phyloP scores from a whole-genome alignment of 2,888 invertebrate genomes.

The Anagyrus pseudococci region DNA sequence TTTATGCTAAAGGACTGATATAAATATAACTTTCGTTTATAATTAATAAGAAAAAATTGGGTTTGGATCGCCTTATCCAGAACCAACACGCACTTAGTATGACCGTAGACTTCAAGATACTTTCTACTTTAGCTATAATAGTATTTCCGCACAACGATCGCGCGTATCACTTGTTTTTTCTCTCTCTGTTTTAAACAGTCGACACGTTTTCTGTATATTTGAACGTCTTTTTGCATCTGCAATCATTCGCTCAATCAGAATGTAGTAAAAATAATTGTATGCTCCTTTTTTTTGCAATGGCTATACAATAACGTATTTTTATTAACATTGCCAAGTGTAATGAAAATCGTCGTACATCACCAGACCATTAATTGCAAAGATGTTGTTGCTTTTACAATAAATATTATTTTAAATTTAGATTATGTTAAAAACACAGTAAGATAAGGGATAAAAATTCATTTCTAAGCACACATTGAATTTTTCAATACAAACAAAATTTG shows the following conservation, averaged over 20 bases:
- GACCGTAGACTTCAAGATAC: constrained; percentile 33
- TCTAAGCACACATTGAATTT: constrained; percentile 25
- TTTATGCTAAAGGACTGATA: constrained; percentile 55
- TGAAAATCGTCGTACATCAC: constrained; percentile 44
- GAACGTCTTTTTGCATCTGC: constrained; percentile 22
- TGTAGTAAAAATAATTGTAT: constrained; percentile 49
- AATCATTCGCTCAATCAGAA: constrained; percentile 38
- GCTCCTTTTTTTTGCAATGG: constrained; percentile 44
- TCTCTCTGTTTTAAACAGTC: constrained; percentile 8
- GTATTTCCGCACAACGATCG: constrained; percentile 28
- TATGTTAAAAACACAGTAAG: not conserved
- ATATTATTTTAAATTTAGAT: constrained; percentile 18
- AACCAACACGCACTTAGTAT: constrained; percentile 46
- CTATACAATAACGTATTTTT: constrained; percentile 49
- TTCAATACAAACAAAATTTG: constrained; percentile 12
- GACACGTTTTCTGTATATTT: constrained; percentile 26
- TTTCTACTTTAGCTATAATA: constrained; percentile 33
- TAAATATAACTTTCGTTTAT: constrained; percentile 58
- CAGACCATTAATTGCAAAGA: constrained; percentile 39
- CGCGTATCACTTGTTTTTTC: constrained; percentile 29
- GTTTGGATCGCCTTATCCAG: constrained; percentile 45
- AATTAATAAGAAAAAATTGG: constrained; percentile 46
- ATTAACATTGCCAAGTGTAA: constrained; percentile 49
- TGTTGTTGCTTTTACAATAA: constrained; percentile 2
- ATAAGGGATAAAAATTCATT: constrained; percentile 19